These are phyloP conservation scores for Darevskia mixta DNA, from an alignment of 2,797 vertebrate species.

Conservation along the genomic window DNA sequence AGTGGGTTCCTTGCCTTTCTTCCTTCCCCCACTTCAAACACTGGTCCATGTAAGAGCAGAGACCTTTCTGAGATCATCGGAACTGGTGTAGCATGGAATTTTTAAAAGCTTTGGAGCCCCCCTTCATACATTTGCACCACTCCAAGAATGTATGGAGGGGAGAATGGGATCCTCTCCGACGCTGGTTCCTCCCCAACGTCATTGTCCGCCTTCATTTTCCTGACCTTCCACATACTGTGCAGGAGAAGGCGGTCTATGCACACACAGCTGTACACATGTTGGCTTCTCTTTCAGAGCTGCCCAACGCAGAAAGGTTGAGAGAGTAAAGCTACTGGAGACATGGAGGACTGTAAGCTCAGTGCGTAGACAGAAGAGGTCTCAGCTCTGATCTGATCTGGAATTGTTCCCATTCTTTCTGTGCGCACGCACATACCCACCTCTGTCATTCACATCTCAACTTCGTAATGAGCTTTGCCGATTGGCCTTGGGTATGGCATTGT, in stretches of 20 bases:
- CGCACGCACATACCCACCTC: no score
- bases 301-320: neutral
- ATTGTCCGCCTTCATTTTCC: no score
- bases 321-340: neutral
- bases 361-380: no score
- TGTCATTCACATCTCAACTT: neutral
- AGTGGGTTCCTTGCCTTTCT: neutral
- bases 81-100: neutral
- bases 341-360: no score
- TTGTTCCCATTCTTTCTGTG: neutral
- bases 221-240: neutral
- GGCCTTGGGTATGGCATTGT: neutral
- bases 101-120: neutral
- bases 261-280: neutral
- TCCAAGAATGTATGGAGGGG: neutral
- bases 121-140: neutral
- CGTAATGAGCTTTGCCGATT: neutral
- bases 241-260: neutral
- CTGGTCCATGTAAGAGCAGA: neutral
- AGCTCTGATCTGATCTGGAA: neutral
- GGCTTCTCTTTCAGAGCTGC: no score
- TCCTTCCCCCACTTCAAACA: neutral
- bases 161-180: neutral
- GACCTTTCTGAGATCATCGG: neutral
- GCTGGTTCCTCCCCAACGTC: no score